A percentile compares a stretch with the other conserved stretches of the same genome.
These are phyloP conservation scores for Ranitomeya variabilis DNA, from an alignment of 2,113 vertebrate species.

Conservation along the genomic window DNA sequence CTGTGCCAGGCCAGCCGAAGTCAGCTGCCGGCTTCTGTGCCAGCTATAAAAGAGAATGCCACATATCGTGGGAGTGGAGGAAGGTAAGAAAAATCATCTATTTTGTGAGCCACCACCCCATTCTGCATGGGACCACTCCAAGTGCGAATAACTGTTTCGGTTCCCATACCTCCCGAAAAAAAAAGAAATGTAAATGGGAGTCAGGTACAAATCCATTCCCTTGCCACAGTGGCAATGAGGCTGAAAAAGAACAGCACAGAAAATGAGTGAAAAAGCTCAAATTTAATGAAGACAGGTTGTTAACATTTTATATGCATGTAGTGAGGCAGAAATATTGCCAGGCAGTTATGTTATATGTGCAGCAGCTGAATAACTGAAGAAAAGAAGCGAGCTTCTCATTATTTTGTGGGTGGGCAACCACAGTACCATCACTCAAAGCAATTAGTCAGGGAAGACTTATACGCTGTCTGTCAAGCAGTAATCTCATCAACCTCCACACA, in stretches of 20 bases:
- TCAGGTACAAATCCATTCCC: background rate
- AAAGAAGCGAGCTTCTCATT: background rate
- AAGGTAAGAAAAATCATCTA: too few species aligned
- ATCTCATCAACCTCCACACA: conserved; percentile 33
- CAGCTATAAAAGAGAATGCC: too few species aligned
- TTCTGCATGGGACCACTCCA: too few species aligned
- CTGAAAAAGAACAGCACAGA: background rate
- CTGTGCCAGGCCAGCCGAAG: too few species aligned
- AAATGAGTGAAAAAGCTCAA: background rate
- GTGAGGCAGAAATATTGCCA: background rate
- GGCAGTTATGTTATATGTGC: background rate
- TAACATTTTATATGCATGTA: background rate
- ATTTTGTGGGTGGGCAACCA: conserved; percentile 23
- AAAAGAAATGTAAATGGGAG: background rate
- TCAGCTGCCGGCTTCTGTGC: too few species aligned
- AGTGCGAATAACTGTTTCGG: too few species aligned
- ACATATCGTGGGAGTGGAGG: too few species aligned
- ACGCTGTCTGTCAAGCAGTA: conserved; percentile 20
- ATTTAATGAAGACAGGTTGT: background rate
- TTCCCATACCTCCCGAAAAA: background rate
- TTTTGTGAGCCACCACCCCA: too few species aligned
- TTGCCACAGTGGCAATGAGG: background rate
- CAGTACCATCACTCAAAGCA: conserved; percentile 35
- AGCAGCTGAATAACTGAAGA: background rate
- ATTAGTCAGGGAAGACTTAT: conserved; percentile 25